Conservation (phyloP, 1,140 invertebrate species). For the Aphelenchoides avenae region DNA sequence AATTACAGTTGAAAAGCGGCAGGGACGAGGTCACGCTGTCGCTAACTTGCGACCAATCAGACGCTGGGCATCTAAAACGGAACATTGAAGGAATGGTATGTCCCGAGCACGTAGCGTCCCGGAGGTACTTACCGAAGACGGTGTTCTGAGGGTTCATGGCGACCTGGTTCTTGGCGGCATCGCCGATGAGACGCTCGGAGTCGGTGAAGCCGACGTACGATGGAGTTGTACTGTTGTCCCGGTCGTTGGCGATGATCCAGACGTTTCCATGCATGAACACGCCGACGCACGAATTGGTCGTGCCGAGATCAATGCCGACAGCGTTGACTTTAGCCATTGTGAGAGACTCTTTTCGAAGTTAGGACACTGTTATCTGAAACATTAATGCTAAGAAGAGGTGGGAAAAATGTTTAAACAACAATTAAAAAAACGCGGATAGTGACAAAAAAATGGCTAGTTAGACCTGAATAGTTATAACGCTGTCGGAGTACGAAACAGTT, state of each 20-base stretch:
- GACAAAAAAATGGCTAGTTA: no score
- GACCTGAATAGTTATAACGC: no score
- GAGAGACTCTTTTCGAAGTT: no score
- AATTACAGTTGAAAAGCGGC: no score
- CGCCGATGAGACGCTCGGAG: slow-evolving; percentile 76
- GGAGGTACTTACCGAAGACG: slow-evolving; percentile 18
- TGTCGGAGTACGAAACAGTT: no score
- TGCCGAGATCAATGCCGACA: slow-evolving; percentile 65
- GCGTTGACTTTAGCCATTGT: slow-evolving; percentile 57
- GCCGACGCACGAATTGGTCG: slow-evolving; percentile 65
- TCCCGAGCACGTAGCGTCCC: not conserved
- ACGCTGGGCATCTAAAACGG: slow-evolving; percentile 70
- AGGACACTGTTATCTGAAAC: no score
- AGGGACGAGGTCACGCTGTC: no score
- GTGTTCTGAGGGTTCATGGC: slow-evolving; percentile 23
- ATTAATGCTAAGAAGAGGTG: no score
- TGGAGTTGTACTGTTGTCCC: slow-evolving; percentile 78
- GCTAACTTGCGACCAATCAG: slow-evolving; percentile 87
- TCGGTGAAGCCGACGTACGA: slow-evolving; percentile 84
- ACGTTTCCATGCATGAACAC: slow-evolving; percentile 75
- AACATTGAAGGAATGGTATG: not conserved
- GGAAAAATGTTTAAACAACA: no score
- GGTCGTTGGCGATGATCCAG: slow-evolving; percentile 92
- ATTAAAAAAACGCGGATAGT: no score
- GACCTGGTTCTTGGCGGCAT: slow-evolving; percentile 66